Evolutionary conservation across 2,888 invertebrate species (phyloP), one percentile per base, ranked within the genome.

Genomic region (Tinea trinotella): DNA sequence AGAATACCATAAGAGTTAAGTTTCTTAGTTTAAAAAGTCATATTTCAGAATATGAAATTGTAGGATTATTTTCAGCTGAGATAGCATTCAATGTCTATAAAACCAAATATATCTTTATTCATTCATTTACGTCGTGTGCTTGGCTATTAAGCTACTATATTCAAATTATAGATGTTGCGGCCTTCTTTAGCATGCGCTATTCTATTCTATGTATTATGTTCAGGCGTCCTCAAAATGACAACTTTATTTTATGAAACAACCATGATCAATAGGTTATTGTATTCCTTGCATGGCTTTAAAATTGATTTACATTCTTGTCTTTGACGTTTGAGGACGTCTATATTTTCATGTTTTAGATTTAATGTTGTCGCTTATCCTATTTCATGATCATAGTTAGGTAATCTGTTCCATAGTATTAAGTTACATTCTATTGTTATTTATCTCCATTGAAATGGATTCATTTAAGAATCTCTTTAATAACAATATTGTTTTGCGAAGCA

Each of bases 401-500:
- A 66, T 67, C 58, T 70, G 67, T 70, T 71, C 66, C 63, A 59
- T 67, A 65, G 40, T 64, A 60, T 61, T 70, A 71, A 66, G 66
- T 62, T 63, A 53, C 36, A 64, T 67, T 67, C 61, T 67, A 68
- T 71, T 70, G 67, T 68, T 70, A 65, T 68, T 34, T 49, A 40
- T 18, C 30, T 30, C 52, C 30, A 44, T 46, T 52, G 5, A 53
- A 48, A 49, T 56, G 55, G 46, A 35, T 40, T 24, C 35, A 63
- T 63, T 56, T 59, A 63, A 64, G 72, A 72, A 76, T 75, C 74
- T 75, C 70, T 58, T 64, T 66, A 65, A 74, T 76, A 74, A 75
- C 74, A 68, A 74, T 64, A 76, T 80, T 76, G 68, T 76, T 79
- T 86, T 80, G 81, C 82, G 76, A 85, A 85, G 86, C 85, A 85